Conservation (phyloP, 2,888 invertebrate species). For the Ectropis crepuscularia region DNA sequence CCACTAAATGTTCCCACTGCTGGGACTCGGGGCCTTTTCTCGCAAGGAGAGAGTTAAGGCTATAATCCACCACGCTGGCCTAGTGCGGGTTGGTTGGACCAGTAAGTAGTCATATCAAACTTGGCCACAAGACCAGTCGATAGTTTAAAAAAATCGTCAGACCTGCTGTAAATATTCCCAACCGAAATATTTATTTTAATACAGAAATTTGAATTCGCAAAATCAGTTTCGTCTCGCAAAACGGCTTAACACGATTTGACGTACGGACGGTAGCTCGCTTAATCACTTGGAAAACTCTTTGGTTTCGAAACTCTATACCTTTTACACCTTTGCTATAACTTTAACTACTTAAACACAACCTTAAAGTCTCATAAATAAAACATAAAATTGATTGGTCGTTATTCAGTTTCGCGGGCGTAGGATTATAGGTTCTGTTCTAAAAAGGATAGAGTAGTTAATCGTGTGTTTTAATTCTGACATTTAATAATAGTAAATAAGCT, state of each 20-base stretch:
- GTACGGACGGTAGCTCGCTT: slow-evolving; percentile 72
- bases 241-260: slow-evolving; percentile 68
- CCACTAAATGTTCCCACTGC: too few relatives aligned
- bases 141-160: too few relatives aligned
- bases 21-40: too few relatives aligned
- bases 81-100: too few relatives aligned
- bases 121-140: too few relatives aligned
- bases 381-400: slow-evolving; percentile 31
- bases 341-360: slow-evolving; percentile 43
- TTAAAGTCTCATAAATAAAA: slow-evolving; percentile 24
- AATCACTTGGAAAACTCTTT: slow-evolving; percentile 77
- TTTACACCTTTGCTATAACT: slow-evolving; percentile 45
- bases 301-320: slow-evolving; percentile 74
- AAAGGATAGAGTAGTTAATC: slow-evolving; percentile 48
- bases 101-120: too few relatives aligned
- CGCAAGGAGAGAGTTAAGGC: too few relatives aligned
- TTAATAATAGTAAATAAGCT: slow-evolving; percentile 66
- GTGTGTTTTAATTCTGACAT: slow-evolving; percentile 42
- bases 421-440: slow-evolving; percentile 35
- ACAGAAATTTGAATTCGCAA: slow-evolving; percentile 36
- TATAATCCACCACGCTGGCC: too few relatives aligned
- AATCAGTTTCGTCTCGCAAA: slow-evolving; percentile 59
- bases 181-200: too few relatives aligned
- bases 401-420: not conserved
- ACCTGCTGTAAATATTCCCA: too few relatives aligned